A percentile compares a stretch with the other conserved stretches of the same genome.
Conservation (phyloP, 2,113 vertebrate species). For the Prionailurus bengalensis region DNA sequence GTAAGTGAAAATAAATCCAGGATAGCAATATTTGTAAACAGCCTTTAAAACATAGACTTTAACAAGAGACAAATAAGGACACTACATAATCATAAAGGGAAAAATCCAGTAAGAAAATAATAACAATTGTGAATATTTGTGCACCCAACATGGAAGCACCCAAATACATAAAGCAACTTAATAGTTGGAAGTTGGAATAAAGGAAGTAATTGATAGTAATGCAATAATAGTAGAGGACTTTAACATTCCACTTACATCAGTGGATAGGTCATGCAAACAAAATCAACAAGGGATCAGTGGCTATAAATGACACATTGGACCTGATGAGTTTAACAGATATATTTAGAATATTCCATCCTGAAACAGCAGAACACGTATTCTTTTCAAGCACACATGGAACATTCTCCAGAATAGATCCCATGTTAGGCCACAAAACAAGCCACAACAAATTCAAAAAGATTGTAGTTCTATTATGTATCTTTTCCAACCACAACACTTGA, state of each 20-base stretch:
- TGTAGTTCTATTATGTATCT: not conserved
- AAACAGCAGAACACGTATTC: not conserved
- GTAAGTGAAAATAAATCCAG: not conserved
- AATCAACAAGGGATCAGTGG: not conserved
- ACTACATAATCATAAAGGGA: not conserved
- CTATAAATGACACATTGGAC: not conserved
- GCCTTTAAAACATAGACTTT: not conserved
- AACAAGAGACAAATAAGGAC: not conserved
- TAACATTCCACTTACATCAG: not conserved
- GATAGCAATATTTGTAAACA: not conserved
- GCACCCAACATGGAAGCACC: not conserved
- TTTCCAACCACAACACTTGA: not conserved
- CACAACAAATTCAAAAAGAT: not conserved
- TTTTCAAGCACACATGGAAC: not conserved
- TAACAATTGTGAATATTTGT: not conserved
- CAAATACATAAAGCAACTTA: not conserved
- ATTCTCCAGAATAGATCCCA: not conserved
- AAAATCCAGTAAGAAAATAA: not conserved
- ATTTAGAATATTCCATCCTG: not conserved
- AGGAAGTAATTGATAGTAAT: not conserved
- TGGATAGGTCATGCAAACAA: not conserved
- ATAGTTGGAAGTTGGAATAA: not conserved
- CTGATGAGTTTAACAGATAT: not conserved
- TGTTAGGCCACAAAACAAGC: not conserved
- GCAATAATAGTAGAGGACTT: not conserved